Base-by-base conservation (phyloP, 1,140 invertebrate species). In the Ostrea denselamellosa region DNA sequence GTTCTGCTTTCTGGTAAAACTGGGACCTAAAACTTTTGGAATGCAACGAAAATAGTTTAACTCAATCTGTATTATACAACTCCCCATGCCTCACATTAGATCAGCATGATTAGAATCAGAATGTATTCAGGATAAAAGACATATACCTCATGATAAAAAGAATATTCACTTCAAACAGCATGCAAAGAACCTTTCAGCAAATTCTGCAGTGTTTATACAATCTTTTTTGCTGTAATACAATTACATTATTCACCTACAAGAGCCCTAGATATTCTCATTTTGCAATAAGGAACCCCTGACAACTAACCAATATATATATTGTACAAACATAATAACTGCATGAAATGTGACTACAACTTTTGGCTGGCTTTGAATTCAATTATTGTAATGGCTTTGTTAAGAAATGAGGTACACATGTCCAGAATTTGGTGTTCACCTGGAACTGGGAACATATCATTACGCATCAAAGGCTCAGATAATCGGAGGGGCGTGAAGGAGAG, bases 1-100 rank as follows among this genome's bases (percentile, higher is more conserved):
- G 25, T 25, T 71, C 25, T 28, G 28, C 25, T 71, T 34, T 71
- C 22, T 71, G 68, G 68, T 71, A 71, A n/a, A 22, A 71, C 14
- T n/a, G 25, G 28, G 68, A 71, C 68, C 22, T 8, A 71, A 22
- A 71, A 25, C n/a, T 25, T 28, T 71, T 25, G 68, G 68, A 71
- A 71, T 71, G 68, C 68, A 7, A 71, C 28, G 68, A 71, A 71
- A 71, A 71, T 71, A 71, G 68, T 71, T 71, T 71, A 71, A 71
- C 68, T 71, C 68, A 71, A n/a, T 28, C 68, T 25, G 68, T 34
- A 71, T 71, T 71, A 71, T 71, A n/a, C 68, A 71, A 71, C n/a
- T 25, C 68, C 25, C 22, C 28, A 28, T 71, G 68, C 25, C 12
- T 25, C 68, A 34, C 68, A 71, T 71, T 71, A 71, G 68, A 71